These are phyloP conservation scores for Conchocele bisecta DNA, from an alignment of 2,888 invertebrate genomes.

Conservation along the genomic window DNA sequence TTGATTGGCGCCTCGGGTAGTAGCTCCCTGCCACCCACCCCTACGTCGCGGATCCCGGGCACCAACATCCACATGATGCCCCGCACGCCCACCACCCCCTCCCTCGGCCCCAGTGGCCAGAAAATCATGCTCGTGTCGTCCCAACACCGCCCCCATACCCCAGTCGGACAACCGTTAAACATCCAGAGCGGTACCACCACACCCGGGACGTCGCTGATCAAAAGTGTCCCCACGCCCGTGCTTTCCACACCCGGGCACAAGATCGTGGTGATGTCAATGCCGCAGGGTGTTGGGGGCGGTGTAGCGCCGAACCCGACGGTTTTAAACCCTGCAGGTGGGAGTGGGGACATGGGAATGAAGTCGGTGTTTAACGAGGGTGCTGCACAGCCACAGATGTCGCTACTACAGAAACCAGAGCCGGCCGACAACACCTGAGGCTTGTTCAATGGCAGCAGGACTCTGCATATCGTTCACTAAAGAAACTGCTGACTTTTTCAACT, in stretches of 20 bases:
- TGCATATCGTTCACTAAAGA: too few species aligned
- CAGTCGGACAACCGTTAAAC: slow-evolving; percentile 48
- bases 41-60: slow-evolving; percentile 52
- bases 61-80: slow-evolving; percentile 47
- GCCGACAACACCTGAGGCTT: too few species aligned
- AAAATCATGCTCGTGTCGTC: slow-evolving; percentile 79
- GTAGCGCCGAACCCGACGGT: too few species aligned
- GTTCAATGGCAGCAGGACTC: too few species aligned
- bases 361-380: slow-evolving; percentile 67
- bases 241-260: slow-evolving; percentile 57
- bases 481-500: too few species aligned
- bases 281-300: slow-evolving; percentile 45
- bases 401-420: too few species aligned
- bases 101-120: slow-evolving; percentile 55
- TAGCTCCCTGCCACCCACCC: slow-evolving; percentile 51
- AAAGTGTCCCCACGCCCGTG: slow-evolving; percentile 27
- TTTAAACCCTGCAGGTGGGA: slow-evolving; percentile 16
- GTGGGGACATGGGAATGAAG: slow-evolving; percentile 68
- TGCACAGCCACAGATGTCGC: slow-evolving; percentile 14
- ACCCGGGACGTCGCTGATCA: slow-evolving; percentile 12
- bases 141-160: slow-evolving; percentile 63
- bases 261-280: slow-evolving; percentile 71
- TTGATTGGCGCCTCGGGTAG: too few species aligned
- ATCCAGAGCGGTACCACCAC: slow-evolving; percentile 58
- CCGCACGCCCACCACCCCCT: slow-evolving; percentile 56